Evolutionary conservation across 2,888 invertebrate genomes (phyloP), one percentile per base, ranked within the genome.

Genomic region (Andrena chrysosceles): DNA sequence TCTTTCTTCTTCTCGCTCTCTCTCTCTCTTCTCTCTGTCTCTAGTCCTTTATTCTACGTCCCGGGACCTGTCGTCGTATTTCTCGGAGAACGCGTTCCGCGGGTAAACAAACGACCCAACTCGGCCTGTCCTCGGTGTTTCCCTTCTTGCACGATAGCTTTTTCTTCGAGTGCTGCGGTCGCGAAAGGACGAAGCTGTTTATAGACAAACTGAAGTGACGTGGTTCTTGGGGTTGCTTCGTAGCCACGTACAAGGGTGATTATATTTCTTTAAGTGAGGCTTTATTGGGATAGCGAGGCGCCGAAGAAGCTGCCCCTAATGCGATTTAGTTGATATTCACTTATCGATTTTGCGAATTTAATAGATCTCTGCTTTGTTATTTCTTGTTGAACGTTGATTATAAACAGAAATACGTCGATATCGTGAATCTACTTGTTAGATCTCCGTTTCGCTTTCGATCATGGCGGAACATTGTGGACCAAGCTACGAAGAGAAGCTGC

Each of bases 31-130:
- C 10, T 16, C 16, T n/a, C 20, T 29, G 42, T 13, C 42, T 42
- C 42, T 42, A 42, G 42, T 42, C 42, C 16, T n/a, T 10, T 75
- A 49, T 29, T 60, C 10, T 16, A 8, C n/a, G 62, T 13, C 81
- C 29, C 54, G n/a, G 48, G 60, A 72, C 81, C 82, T 49, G 54
- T 72, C 72, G 67, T 66, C 72, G 67, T 70, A 70, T 52, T 60
- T 66, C 59, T 80, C 70, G 20, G 35, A n/a, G 31, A n/a, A 69
- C 59, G 54, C 68, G 26, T n/a, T 66, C 35, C 31, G 16, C 35
- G 20, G 10, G 81, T 66, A 81, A 80, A 80, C 72, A 67, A 81
- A 67, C 72, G 33, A 72, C 20, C 26, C 42, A 23, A 20, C 54
- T 54, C 23, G 54, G 20, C 10, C 54, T 2, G 20, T 56, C 56